Base-by-base conservation (phyloP, 2,113 vertebrate species). In the Tautogolabrus adspersus region DNA sequence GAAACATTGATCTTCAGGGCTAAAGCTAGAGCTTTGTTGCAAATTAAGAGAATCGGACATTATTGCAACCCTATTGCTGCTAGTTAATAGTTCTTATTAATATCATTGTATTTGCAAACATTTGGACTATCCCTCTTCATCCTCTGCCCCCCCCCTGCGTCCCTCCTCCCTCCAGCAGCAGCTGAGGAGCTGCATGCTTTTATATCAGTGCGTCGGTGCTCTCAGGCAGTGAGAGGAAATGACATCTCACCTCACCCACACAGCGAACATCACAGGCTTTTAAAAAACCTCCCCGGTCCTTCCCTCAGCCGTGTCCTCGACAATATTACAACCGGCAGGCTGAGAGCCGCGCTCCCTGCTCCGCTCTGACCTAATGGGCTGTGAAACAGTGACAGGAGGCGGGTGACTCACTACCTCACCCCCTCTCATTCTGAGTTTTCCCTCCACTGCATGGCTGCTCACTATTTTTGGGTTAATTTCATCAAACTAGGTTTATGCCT, bases 331-430 rank as follows among this genome's bases (percentile, higher is more conserved):
- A 42, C 81, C 26, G 8, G 23, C 42, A 49, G 81, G 62, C 83
- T 77, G 56, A 84, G 83, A 86, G 78, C 78, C 16, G 23, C n/a
- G 22, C 62, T 80, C 67, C 71, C 66, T 58, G 65, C 69, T 81
- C 69, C 0, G 59, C 74, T 85, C 75, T 85, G 86, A 89, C 86
- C 82, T 89, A 86, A 91, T 89, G 87, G 86, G 79, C 84, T 83
- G 79, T 80, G 75, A 86, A 76, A 67, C 69, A 63, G 22, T 7
- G 15, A 30, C 6, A 37, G 44, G 1, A 8, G 42, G 83, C 22
- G 5, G 57, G 34, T 15, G 10, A 3, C 7, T 30, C 47, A 23
- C 40, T 66, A 42, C 57, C 40, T 57, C 54, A 66, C 68, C 77
- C 86, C 59, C 55, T 38, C 77, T 66, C 16, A 0, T 46, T 16